Percentiles rank a stretch among this genome's conserved stretches.
phyloP scores from a whole-genome alignment of 2,797 vertebrate genomes.

The Caiman crocodilus region DNA sequence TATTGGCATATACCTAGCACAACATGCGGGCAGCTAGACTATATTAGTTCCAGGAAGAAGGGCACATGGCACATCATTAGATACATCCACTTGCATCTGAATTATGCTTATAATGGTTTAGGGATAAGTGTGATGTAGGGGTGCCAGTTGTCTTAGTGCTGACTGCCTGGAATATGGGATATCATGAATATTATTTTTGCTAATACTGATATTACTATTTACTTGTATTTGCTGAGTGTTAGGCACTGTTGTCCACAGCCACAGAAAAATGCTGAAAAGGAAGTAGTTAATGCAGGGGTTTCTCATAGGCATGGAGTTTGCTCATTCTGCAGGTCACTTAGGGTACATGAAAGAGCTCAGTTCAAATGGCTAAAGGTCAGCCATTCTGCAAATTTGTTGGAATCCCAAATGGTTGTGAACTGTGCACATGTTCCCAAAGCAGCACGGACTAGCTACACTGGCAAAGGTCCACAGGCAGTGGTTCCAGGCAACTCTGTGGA shows the following conservation, averaged over 20 bases:
- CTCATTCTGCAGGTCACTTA: neutral
- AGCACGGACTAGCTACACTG: too few species aligned
- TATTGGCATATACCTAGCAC: too few species aligned
- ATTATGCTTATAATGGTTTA: neutral
- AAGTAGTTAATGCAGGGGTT: neutral
- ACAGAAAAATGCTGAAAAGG: neutral
- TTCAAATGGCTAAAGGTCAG: too few species aligned
- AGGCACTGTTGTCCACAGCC: accelerated
- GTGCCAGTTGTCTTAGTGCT: neutral
- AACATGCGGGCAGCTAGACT: too few species aligned
- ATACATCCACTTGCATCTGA: neutral
- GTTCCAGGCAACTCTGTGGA: too few species aligned
- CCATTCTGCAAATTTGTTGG: too few species aligned
- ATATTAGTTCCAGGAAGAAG: too few species aligned
- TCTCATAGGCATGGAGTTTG: neutral
- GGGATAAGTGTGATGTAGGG: neutral
- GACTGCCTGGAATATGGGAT: neutral
- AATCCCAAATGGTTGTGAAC: too few species aligned
- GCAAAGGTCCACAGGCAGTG: too few species aligned
- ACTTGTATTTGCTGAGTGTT: neutral
- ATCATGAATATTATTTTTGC: neutral
- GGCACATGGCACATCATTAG: too few species aligned
- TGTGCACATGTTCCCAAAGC: too few species aligned
- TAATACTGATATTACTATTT: neutral
- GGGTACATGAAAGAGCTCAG: neutral